Conservation (phyloP, 2,888 invertebrate species). For the Chaetogeoica ovagalla region DNA sequence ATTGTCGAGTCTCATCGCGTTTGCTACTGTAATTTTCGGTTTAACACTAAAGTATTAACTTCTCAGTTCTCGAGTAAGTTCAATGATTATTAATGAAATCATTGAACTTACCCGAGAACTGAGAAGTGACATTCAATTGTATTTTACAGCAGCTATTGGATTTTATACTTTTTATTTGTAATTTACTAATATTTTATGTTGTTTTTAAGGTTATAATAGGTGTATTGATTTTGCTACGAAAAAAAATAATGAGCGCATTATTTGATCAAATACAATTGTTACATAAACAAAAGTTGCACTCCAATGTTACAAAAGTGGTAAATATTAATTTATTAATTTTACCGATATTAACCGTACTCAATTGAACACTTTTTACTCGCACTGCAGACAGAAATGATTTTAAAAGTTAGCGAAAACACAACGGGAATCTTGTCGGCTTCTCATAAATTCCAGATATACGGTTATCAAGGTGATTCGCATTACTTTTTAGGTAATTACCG, state of each 20-base stretch:
- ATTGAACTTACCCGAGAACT: too few species aligned
- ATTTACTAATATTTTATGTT: too few species aligned
- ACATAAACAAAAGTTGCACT: constrained; percentile 72
- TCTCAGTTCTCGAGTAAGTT: too few species aligned
- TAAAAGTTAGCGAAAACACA: constrained; percentile 70
- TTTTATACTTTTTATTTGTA: too few species aligned
- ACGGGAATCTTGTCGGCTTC: constrained; percentile 66
- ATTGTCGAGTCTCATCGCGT: too few species aligned
- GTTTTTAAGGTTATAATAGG: too few species aligned
- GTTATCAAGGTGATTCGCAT: constrained; percentile 73
- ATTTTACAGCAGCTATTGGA: too few species aligned
- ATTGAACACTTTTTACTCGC: background rate
- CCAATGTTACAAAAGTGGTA: constrained; percentile 73
- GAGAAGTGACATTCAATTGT: too few species aligned
- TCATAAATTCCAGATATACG: constrained; percentile 70
- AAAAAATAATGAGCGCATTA: constrained; percentile 65
- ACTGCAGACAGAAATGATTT: constrained; percentile 67
- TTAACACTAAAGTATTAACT: too few species aligned
- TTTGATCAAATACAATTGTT: constrained; percentile 71
- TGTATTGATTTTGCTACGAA: too few species aligned
- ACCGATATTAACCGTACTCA: background rate
- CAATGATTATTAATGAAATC: too few species aligned
- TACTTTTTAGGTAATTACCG: constrained; percentile 69
- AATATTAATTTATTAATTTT: constrained; percentile 58
- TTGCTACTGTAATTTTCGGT: too few species aligned